Percentiles rank a stretch among this genome's conserved stretches.
phyloP scores from a whole-genome alignment of 2,113 vertebrate genomes.

The Typhlomys cinereus region DNA sequence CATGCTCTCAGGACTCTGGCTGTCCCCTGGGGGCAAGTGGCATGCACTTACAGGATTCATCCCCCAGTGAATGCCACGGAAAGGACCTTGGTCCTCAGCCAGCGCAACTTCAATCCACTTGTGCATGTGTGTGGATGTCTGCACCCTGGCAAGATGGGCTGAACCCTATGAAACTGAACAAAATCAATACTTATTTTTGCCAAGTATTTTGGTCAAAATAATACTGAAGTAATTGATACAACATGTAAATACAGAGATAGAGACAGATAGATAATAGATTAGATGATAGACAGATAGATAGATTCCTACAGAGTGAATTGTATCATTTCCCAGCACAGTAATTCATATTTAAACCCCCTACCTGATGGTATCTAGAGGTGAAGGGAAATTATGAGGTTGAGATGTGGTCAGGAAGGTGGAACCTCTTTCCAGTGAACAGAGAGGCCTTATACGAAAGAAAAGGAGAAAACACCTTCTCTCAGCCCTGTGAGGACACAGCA shows the following conservation, averaged over 20 bases:
- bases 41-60: background rate
- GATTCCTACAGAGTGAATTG: background rate
- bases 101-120: background rate
- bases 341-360: background rate
- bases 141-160: background rate
- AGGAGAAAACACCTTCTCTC: background rate
- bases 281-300: background rate
- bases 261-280: no score
- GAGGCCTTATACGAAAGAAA: background rate
- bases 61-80: background rate
- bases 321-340: background rate
- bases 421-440: no score
- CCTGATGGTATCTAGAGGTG: background rate
- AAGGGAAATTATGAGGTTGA: background rate
- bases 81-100: background rate
- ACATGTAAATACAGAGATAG: no score
- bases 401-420: background rate
- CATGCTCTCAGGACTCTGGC: background rate
- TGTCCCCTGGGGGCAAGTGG: background rate
- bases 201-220: background rate
- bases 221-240: background rate
- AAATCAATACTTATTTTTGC: background rate
- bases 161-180: background rate
- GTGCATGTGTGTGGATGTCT: no score
- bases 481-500: background rate